Evolutionary conservation across 2,797 vertebrate genomes (phyloP).

Genomic region (Cuculus canorus): DNA sequence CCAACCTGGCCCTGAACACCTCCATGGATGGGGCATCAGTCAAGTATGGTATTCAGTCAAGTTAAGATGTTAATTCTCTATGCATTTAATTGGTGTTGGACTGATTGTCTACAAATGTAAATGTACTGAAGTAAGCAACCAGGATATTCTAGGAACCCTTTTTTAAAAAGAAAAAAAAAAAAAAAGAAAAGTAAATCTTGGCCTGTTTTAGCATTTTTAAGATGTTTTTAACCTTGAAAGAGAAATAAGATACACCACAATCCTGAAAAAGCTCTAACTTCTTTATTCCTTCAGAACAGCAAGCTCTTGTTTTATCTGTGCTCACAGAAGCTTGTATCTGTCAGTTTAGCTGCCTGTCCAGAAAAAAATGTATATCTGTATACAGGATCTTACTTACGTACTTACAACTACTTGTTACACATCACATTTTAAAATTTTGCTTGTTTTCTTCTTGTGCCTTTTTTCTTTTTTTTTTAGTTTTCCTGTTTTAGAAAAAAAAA

Average conservation of each 20-base stretch:
- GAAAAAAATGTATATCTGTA: neutral
- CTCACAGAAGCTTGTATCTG: neutral
- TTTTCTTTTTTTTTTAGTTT: neutral
- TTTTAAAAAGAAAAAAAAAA: neutral
- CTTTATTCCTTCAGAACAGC: neutral
- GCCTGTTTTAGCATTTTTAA: neutral
- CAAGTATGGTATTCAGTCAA: too few species aligned
- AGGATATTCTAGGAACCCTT: neutral
- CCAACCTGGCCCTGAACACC: too few species aligned
- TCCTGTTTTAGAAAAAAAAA: neutral
- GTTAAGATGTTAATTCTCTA: constrained; percentile 18
- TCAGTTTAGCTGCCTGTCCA: neutral
- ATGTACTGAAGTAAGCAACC: neutral
- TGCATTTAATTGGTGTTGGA: neutral
- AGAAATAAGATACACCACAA: neutral
- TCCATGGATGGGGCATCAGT: too few species aligned
- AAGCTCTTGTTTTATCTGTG: neutral
- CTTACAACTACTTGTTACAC: neutral
- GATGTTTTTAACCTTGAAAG: neutral
- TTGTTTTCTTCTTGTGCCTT: neutral
- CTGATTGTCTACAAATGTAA: neutral
- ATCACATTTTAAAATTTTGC: neutral
- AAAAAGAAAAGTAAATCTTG: neutral
- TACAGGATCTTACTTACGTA: neutral
- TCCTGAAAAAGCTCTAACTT: neutral